A percentile compares a stretch with the other conserved stretches of the same genome.
Conservation (phyloP, 2,888 invertebrate species). For the Pachycephus smyrnensis region DNA sequence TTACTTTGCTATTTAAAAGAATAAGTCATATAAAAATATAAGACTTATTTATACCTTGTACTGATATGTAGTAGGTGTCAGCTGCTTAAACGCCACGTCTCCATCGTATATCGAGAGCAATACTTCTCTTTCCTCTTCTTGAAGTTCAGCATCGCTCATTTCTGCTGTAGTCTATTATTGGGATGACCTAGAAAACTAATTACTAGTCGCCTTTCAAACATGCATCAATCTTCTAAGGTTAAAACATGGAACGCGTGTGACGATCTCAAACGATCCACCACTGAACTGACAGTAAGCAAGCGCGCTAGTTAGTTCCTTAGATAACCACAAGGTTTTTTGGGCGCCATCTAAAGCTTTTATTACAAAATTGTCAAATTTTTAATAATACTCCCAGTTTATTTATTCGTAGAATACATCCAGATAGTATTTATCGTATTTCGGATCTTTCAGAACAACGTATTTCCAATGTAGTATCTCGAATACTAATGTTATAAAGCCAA, state of each 20-base stretch:
- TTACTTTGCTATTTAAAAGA: not conserved
- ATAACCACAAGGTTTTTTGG: not conserved
- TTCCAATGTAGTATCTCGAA: constrained; percentile 78
- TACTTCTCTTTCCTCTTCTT: constrained; percentile 91
- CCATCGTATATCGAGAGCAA: constrained; percentile 95
- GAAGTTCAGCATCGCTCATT: constrained; percentile 77
- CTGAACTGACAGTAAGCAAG: not conserved
- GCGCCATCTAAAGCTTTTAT: not conserved
- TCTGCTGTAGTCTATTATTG: constrained; percentile 24
- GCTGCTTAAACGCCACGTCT: constrained; percentile 86
- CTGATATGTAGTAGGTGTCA: constrained; percentile 83
- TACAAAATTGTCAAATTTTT: not conserved
- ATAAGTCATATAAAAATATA: not conserved
- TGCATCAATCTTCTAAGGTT: not conserved
- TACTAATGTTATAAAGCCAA: constrained; percentile 72
- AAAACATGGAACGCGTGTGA: not conserved
- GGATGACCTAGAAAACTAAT: not conserved
- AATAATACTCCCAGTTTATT: not conserved
- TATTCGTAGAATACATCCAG: constrained; percentile 69
- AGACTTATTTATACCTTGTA: constrained; percentile 79
- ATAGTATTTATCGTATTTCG: constrained; percentile 79
- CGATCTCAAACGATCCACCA: not conserved
- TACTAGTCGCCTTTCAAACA: not conserved
- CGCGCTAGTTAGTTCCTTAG: not conserved
- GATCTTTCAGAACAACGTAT: constrained; percentile 74